Evolutionary conservation across 2,113 vertebrate species (phyloP).

Genomic region (Macquaria ambigua): DNA sequence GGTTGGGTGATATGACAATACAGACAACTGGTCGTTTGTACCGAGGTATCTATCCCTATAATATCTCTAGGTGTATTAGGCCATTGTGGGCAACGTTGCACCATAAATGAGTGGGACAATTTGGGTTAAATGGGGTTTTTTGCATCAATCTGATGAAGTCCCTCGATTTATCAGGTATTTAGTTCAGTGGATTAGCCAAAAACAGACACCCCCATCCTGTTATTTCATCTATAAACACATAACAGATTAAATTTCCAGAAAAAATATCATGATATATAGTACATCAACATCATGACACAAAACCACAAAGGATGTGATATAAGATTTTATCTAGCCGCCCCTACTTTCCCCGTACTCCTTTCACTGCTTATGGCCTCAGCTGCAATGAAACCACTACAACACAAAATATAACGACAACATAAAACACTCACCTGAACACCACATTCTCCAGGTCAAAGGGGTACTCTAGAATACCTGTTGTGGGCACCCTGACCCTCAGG

Average conservation of each 20-base stretch:
- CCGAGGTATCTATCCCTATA: not conserved
- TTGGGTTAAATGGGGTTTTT: not conserved
- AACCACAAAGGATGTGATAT: not conserved
- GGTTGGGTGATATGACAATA: not conserved
- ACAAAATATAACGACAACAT: not conserved
- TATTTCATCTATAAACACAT: not conserved
- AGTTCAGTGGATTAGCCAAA: too few relatives aligned
- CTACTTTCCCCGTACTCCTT: too few relatives aligned
- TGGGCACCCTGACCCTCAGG: constrained; percentile 88
- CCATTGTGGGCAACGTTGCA: not conserved
- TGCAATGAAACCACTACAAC: not conserved
- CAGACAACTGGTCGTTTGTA: not conserved
- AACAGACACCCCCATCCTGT: not conserved
- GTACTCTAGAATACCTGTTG: constrained; percentile 89
- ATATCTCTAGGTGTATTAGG: not conserved
- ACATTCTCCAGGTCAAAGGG: constrained; percentile 89
- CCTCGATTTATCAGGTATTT: not conserved
- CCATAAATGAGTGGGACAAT: not conserved
- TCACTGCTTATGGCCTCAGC: not conserved
- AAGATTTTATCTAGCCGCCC: not conserved
- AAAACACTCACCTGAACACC: constrained; percentile 86
- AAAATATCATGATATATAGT: too few relatives aligned
- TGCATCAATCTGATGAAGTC: not conserved
- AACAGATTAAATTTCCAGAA: not conserved
- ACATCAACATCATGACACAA: not conserved